These are phyloP conservation scores for Montipora sp. DNA, from an alignment of 64 coral and sea anemone genomes.

Conservation along the genomic window DNA sequence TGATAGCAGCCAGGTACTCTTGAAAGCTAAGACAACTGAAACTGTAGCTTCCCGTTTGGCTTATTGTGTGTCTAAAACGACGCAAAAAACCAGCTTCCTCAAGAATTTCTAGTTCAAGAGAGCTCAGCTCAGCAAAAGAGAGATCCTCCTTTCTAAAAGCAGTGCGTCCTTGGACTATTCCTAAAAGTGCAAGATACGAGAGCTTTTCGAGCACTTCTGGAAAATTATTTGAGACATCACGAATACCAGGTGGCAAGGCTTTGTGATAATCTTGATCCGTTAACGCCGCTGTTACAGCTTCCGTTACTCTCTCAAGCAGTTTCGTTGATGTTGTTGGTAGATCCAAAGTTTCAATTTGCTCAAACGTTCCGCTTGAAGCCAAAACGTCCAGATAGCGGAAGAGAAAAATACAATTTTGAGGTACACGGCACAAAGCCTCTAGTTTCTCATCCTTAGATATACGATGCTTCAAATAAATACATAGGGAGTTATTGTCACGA, in stretches of 20 bases:
- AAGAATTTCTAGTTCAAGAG: slow-evolving; percentile 31
- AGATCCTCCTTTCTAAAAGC: slow-evolving; percentile 23
- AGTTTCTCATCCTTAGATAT: slow-evolving; percentile 7
- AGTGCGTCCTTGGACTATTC: slow-evolving; percentile 2
- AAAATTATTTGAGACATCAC: background rate
- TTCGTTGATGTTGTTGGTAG: slow-evolving; percentile 1
- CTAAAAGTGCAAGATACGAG: slow-evolving; percentile 7
- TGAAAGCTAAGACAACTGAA: slow-evolving; percentile 24
- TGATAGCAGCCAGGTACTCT: slow-evolving; percentile 19
- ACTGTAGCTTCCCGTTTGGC: background rate
- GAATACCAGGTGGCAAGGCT: background rate
- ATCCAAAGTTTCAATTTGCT: background rate
- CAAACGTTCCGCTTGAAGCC: background rate
- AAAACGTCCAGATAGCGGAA: background rate
- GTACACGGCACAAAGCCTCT: slow-evolving; percentile 21
- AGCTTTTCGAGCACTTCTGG: slow-evolving; percentile 16
- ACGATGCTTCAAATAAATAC: background rate
- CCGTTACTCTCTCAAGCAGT: background rate
- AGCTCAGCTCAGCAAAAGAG: background rate
- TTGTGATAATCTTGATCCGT: background rate
- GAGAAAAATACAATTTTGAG: slow-evolving; percentile 21
- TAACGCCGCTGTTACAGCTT: background rate
- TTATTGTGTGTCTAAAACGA: background rate
- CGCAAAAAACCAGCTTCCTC: slow-evolving; percentile 3
- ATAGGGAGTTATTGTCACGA: background rate